Evolutionary conservation across 2,888 invertebrate genomes (phyloP).

Genomic region (Sepiola atlantica): DNA sequence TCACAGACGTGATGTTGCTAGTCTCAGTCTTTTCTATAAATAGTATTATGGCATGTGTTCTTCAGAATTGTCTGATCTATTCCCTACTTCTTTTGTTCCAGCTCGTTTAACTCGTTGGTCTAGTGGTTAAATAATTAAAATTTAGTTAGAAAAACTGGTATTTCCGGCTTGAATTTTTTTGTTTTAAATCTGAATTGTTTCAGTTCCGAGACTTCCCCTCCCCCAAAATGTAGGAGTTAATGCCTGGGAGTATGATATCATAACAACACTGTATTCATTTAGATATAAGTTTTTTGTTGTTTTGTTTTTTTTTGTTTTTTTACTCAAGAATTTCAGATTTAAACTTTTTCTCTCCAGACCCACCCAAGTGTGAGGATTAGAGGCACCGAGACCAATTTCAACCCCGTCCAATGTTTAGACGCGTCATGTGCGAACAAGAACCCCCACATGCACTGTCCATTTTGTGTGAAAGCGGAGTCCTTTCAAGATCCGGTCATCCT

Average conservation of each 20-base stretch:
- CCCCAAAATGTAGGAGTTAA: not conserved
- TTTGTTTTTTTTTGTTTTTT: not conserved
- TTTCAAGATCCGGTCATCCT: slow-evolving; percentile 73
- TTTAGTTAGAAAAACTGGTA: no score
- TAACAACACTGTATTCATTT: not conserved
- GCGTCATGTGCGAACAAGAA: slow-evolving; percentile 65
- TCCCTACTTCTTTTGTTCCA: no score
- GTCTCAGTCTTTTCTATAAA: no score
- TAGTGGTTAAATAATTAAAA: no score
- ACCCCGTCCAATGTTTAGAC: slow-evolving; percentile 69
- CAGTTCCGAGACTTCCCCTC: no score
- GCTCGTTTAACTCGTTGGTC: no score
- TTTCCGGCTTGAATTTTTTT: no score
- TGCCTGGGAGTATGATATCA: not conserved
- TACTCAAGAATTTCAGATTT: not conserved
- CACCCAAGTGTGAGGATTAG: slow-evolving; percentile 74
- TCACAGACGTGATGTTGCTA: no score
- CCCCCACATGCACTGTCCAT: slow-evolving; percentile 74
- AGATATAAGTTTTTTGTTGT: not conserved
- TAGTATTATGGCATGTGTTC: no score
- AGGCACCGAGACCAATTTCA: slow-evolving; percentile 73
- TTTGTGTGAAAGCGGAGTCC: slow-evolving; percentile 72
- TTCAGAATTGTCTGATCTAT: no score
- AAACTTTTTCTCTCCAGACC: slow-evolving; percentile 57
- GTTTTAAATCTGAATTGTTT: not conserved